These are phyloP conservation scores for Troides aeacus DNA, from an alignment of 2,888 invertebrate species.

Conservation along the genomic window DNA sequence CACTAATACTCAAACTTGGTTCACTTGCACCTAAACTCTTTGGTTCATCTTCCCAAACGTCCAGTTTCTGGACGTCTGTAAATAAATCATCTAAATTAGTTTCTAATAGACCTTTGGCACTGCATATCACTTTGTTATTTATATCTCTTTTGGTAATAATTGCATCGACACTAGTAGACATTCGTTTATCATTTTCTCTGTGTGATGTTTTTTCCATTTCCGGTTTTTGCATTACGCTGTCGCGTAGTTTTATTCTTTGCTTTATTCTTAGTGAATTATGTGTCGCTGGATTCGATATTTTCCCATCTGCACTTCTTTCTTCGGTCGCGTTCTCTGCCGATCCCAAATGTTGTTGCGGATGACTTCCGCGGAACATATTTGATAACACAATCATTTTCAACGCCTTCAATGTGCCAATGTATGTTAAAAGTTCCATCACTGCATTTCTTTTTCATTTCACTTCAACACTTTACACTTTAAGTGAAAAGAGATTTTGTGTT, in stretches of 20 bases:
- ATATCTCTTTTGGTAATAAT: constrained; percentile 61
- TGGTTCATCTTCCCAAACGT: constrained; percentile 60
- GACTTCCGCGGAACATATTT: constrained; percentile 70
- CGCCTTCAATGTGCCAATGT: constrained; percentile 67
- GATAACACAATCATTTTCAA: constrained; percentile 77
- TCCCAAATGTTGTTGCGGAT: constrained; percentile 60
- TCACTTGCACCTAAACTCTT: constrained; percentile 72
- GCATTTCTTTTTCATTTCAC: constrained; percentile 73
- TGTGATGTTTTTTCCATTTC: constrained; percentile 46
- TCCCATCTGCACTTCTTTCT: constrained; percentile 40
- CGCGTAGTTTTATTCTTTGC: constrained; percentile 63
- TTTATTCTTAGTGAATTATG: constrained; percentile 64
- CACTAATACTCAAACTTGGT: constrained; percentile 63
- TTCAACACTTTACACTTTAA: constrained; percentile 46
- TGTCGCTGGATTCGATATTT: constrained; percentile 48
- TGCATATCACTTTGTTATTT: constrained; percentile 75
- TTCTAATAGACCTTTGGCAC: constrained; percentile 79
- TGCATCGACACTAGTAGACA: constrained; percentile 69
- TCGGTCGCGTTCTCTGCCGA: constrained; percentile 47
- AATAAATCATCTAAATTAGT: constrained; percentile 76
- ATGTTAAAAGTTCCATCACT: constrained; percentile 77
- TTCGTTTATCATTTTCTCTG: constrained; percentile 61
- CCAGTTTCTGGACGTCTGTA: constrained; percentile 59
- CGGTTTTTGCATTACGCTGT: constrained; percentile 51
- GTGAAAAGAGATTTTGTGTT: constrained; percentile 60